Evolutionary conservation across 2,888 invertebrate genomes (phyloP).

Genomic region (Myopa tessellatipennis): DNA sequence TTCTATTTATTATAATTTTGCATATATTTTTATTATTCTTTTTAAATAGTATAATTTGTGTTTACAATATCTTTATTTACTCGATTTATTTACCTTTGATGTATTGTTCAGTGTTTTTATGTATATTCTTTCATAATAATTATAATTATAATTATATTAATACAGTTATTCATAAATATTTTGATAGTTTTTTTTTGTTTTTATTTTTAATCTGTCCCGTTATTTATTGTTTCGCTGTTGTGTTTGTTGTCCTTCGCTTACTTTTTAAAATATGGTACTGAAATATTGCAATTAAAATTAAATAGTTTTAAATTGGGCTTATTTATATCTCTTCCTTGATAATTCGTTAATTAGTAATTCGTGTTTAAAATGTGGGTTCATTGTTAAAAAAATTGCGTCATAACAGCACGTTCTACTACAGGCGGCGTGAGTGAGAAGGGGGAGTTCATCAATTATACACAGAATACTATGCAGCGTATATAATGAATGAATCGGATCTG

Average conservation of each 20-base stretch:
- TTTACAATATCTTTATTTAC: constrained; percentile 51
- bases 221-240: constrained; percentile 41
- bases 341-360: constrained; percentile 18
- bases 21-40: constrained; percentile 33
- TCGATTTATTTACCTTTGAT: constrained; percentile 7
- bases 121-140: constrained; percentile 26
- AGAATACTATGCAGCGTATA: not conserved
- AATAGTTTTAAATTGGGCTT: not conserved
- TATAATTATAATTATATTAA: constrained; percentile 28
- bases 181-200: constrained; percentile 13
- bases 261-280: constrained; percentile 13
- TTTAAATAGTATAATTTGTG: constrained; percentile 34
- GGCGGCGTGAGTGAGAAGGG: not conserved
- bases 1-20: constrained; percentile 12
- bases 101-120: constrained; percentile 45
- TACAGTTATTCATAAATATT: constrained; percentile 36
- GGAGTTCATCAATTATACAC: not conserved
- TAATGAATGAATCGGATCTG: not conserved
- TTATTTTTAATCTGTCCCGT: constrained; percentile 41
- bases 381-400: not conserved
- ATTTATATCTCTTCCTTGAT: constrained; percentile 4
- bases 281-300: constrained; percentile 19
- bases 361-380: constrained; percentile 10
- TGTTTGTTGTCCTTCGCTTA: constrained; percentile 26
- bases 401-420: not conserved